Percentiles rank a stretch among this genome's conserved stretches.
These are phyloP conservation scores for Cinclus mexicanus DNA, from an alignment of 2,113 vertebrate species.

Conservation along the genomic window DNA sequence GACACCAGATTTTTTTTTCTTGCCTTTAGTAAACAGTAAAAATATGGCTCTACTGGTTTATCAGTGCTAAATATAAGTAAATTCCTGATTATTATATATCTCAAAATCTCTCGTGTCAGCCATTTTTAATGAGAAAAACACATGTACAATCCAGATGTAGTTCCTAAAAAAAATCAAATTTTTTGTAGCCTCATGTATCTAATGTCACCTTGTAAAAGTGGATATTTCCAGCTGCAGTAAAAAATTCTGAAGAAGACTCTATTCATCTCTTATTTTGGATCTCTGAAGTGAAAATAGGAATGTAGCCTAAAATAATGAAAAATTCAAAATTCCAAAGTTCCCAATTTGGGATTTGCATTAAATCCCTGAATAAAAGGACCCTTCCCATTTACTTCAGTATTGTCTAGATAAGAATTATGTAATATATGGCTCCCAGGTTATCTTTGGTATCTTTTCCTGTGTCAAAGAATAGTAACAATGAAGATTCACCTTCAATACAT, in stretches of 20 bases:
- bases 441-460: not conserved
- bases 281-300: slow-evolving; percentile 9
- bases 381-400: not conserved
- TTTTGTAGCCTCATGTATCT: not conserved
- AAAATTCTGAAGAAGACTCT: not conserved
- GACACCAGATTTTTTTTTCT: not conserved
- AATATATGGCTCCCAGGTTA: not conserved
- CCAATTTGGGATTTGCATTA: not conserved
- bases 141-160: not conserved
- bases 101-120: not conserved
- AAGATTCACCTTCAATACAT: not conserved
- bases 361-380: not conserved
- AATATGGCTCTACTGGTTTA: not conserved
- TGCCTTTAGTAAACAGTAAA: not conserved
- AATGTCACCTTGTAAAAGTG: not conserved
- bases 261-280: not conserved
- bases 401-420: not conserved
- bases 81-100: not conserved
- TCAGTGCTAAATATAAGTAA: not conserved
- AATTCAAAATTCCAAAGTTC: not conserved
- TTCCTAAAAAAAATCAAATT: not conserved
- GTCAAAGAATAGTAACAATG: not conserved
- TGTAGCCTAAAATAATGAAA: not conserved
- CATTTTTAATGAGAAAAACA: slow-evolving; percentile 9
- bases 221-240: not conserved